Evolutionary conservation across 2,113 vertebrate genomes (phyloP), one percentile per base, ranked within the genome.

Genomic region (Tupaia tana): DNA sequence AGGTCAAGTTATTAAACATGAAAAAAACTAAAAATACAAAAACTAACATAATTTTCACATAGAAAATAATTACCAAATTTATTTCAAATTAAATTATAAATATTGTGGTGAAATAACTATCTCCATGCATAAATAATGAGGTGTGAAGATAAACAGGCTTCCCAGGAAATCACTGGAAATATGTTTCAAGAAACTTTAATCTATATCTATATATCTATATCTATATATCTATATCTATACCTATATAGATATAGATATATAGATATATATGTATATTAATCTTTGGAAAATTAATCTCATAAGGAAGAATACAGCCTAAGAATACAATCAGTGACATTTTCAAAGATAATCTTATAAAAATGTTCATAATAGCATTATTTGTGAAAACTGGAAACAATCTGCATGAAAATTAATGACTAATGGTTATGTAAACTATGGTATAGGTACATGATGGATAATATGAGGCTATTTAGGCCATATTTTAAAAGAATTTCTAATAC

Each of bases 291-390:
- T 22, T 80, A 91, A 88, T 25, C 3, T 1, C 16, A 80, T 67
- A 70, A 93, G 3, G 1, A 88, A 93, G 13, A 94, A n/a, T 87
- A 19, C 29, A 89, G 13, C 3, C 16, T n/a, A 59, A 78, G n/a
- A 63, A 85, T 70, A 89, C 61, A 63, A 52, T 82, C 31, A 95
- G 31, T 22, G 83, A 86, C 3, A 80, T 94, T 86, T 83, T 92
- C 14, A 95, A 70, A 70, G 43, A 64, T 69, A 70, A 86, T 18
- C 86, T 88, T 18, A 31, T 93, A 81, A 94, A 96, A 77, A 81
- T 52, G 24, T 83, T 88, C 2, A 54, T 70, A 74, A 22, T 70
- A 73, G 59, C 14, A 94, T 64, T 67, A 89, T 56, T 83, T 7
- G 15, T 74, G 82, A 84, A 90, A 92, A 31, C 25, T 43, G 18